Evolutionary conservation across 2,113 vertebrate genomes (phyloP).

Genomic region (Montifringilla adamsi): DNA sequence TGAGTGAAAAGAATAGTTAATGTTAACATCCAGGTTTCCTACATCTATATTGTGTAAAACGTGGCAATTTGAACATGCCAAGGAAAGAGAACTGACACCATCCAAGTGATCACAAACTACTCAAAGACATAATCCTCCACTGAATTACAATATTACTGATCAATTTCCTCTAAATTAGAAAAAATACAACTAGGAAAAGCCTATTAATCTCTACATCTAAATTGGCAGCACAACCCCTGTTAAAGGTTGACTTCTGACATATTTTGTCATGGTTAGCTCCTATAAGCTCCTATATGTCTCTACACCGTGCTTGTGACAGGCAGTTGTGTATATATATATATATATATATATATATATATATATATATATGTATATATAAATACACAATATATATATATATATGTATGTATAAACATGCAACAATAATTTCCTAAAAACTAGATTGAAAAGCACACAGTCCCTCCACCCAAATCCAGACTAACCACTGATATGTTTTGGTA

Average conservation of each 20-base stretch:
- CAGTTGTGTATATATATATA: not conserved
- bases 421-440: not conserved
- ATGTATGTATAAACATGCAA: not conserved
- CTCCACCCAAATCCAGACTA: not conserved
- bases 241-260: not conserved
- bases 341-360: not conserved
- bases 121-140: not conserved
- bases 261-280: not conserved
- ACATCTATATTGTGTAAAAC: not conserved
- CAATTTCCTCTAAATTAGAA: not conserved
- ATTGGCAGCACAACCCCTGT: not conserved
- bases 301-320: not conserved
- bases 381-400: accelerated
- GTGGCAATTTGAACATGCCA: not conserved
- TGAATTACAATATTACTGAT: not conserved
- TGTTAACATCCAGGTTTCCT: not conserved
- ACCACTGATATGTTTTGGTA: not conserved
- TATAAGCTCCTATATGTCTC: not conserved
- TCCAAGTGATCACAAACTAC: not conserved
- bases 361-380: too few relatives aligned
- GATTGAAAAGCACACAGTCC: not conserved
- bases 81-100: not conserved
- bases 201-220: not conserved
- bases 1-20: not conserved
- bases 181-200: not conserved